Conservation (phyloP, 37 sponge, comb jelly and placozoan species). For the Diacarnus erythraeanus region DNA sequence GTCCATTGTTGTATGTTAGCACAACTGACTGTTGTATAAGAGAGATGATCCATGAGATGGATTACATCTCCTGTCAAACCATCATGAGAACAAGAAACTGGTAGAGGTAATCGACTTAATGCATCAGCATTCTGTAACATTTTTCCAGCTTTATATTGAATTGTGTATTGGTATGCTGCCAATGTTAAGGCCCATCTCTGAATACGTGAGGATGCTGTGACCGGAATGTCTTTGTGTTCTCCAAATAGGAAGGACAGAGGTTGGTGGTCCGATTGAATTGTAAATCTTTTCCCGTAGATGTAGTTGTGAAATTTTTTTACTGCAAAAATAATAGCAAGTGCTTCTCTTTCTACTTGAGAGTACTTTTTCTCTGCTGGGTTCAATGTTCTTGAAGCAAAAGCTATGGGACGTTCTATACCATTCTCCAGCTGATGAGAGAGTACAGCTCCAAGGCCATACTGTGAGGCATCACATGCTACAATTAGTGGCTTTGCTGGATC, state of each 20-base stretch:
- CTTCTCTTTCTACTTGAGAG: conserved; percentile 10
- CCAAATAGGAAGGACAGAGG: background rate
- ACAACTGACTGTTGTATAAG: background rate
- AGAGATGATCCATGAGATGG: background rate
- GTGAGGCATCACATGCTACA: conserved; percentile 45
- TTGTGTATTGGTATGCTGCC: conserved; percentile 1
- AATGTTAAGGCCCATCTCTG: conserved; percentile 5
- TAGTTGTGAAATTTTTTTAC: conserved; percentile 36
- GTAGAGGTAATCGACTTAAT: too few relatives aligned
- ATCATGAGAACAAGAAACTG: background rate
- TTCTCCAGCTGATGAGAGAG: conserved; percentile 13
- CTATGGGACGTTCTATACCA: background rate
- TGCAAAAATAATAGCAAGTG: conserved; percentile 7
- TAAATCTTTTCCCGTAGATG: background rate
- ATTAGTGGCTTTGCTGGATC: conserved; percentile 28
- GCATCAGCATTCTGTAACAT: conserved; percentile 19
- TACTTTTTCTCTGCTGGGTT: background rate
- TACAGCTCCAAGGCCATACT: conserved; percentile 43
- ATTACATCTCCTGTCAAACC: background rate
- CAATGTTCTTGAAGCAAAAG: conserved; percentile 1
- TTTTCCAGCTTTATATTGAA: conserved; percentile 1
- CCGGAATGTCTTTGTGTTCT: conserved; percentile 19
- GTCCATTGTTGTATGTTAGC: conserved; percentile 5
- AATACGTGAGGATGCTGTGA: background rate
- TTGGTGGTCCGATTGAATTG: conserved; percentile 15